These are phyloP conservation scores for Rhynchotus rufescens DNA, from an alignment of 2,797 vertebrate species.

Conservation along the genomic window DNA sequence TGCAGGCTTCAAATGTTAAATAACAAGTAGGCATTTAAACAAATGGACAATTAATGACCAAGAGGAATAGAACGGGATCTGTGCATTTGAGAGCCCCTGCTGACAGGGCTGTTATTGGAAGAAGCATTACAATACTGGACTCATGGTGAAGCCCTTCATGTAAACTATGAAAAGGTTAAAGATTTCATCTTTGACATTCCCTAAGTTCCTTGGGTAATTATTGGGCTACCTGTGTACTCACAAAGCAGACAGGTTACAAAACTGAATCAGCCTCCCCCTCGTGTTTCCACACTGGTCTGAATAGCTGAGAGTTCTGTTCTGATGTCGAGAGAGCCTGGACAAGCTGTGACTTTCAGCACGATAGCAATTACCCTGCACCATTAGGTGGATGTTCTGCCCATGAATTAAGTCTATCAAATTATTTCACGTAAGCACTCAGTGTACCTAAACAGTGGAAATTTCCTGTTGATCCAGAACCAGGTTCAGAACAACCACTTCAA, in stretches of 20 bases:
- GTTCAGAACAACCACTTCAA: not conserved
- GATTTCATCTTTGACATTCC: not conserved
- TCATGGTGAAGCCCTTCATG: not conserved
- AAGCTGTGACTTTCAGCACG: not conserved
- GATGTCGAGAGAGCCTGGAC: not conserved
- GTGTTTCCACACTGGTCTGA: not conserved
- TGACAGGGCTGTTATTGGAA: not conserved
- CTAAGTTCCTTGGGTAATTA: not conserved
- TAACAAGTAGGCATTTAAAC: not conserved
- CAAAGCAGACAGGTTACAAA: not conserved
- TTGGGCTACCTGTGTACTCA: not conserved
- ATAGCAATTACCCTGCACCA: not conserved
- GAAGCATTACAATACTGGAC: not conserved
- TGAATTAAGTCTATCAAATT: not conserved
- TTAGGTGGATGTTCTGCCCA: not conserved
- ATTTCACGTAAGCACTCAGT: not conserved
- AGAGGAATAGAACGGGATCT: not conserved
- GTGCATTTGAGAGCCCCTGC: not conserved
- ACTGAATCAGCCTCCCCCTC: not conserved
- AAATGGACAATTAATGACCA: not conserved
- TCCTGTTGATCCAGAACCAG: not conserved
- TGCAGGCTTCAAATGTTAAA: not conserved
- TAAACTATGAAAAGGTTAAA: not conserved
- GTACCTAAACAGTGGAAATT: not conserved
- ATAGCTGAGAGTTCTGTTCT: not conserved